These are phyloP conservation scores for Anarrhichthys ocellatus DNA, from an alignment of 2,113 vertebrate species.

Conservation along the genomic window DNA sequence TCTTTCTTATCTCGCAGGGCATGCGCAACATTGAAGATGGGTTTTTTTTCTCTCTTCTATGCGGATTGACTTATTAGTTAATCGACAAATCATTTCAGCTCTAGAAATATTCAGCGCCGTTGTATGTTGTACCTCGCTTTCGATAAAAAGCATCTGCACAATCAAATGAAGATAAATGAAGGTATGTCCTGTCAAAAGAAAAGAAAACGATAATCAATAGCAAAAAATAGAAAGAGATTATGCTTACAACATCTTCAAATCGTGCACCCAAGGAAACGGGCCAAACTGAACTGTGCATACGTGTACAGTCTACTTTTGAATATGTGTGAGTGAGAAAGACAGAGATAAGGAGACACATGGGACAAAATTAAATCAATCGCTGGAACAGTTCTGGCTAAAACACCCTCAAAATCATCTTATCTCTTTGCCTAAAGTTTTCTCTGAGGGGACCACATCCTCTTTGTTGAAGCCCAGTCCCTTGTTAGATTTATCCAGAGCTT, in stretches of 20 bases:
- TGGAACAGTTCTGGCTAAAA: neutral
- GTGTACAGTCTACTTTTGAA: neutral
- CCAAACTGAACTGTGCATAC: neutral
- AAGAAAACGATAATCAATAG: neutral
- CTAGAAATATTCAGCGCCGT: too few relatives aligned
- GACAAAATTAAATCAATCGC: neutral
- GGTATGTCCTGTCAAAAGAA: neutral
- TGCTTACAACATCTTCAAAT: neutral
- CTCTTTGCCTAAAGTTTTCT: neutral
- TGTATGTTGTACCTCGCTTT: too few relatives aligned
- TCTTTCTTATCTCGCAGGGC: too few relatives aligned
- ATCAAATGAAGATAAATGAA: too few relatives aligned
- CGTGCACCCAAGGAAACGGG: neutral
- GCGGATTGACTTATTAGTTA: too few relatives aligned
- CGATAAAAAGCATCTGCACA: too few relatives aligned
- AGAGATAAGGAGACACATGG: neutral
- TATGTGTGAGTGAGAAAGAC: neutral
- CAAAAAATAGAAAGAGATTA: neutral
- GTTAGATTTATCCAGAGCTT: slow-evolving; percentile 10
- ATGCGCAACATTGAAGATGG: too few relatives aligned
- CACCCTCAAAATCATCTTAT: neutral
- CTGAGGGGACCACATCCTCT: neutral
- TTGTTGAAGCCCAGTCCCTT: neutral
- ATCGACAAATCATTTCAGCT: too few relatives aligned
- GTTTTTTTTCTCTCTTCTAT: too few relatives aligned